Conservation (phyloP, 2,797 vertebrate genomes). For the Perodicticus potto region DNA sequence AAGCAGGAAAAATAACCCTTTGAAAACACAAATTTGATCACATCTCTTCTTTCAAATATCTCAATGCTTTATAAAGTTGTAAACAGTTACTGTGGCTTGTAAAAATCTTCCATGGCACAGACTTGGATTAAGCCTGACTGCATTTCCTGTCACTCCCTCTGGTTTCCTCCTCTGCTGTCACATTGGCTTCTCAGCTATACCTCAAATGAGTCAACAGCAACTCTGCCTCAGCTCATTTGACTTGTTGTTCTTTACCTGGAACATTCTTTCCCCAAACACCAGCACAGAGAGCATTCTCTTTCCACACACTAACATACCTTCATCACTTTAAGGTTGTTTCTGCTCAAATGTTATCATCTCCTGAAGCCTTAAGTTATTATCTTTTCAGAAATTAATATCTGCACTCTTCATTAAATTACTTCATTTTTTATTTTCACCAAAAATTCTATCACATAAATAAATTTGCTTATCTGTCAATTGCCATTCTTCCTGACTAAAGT, state of each 20-base stretch:
- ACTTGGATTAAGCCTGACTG: neutral
- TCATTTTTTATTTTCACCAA: constrained; percentile 27
- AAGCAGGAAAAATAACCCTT: neutral
- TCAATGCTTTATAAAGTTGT: neutral
- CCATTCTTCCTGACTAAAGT: neutral
- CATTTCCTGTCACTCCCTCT: neutral
- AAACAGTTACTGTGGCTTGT: neutral
- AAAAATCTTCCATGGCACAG: neutral
- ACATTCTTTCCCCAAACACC: neutral
- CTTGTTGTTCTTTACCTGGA: neutral
- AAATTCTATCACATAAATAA: neutral
- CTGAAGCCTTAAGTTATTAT: neutral
- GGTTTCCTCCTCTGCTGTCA: neutral
- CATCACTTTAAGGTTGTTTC: neutral
- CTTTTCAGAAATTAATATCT: constrained; percentile 45
- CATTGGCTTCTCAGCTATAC: neutral
- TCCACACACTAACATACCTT: neutral
- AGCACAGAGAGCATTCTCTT: neutral
- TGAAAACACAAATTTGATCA: neutral
- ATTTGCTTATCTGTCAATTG: neutral
- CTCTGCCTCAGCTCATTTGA: neutral
- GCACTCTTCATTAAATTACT: neutral
- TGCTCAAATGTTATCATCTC: neutral
- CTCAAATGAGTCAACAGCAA: neutral
- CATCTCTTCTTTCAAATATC: neutral